Percentiles rank a stretch among this genome's conserved stretches.
Evolutionary conservation across 2,113 vertebrate species (phyloP).

Genomic region (Stigmatopora argus): DNA sequence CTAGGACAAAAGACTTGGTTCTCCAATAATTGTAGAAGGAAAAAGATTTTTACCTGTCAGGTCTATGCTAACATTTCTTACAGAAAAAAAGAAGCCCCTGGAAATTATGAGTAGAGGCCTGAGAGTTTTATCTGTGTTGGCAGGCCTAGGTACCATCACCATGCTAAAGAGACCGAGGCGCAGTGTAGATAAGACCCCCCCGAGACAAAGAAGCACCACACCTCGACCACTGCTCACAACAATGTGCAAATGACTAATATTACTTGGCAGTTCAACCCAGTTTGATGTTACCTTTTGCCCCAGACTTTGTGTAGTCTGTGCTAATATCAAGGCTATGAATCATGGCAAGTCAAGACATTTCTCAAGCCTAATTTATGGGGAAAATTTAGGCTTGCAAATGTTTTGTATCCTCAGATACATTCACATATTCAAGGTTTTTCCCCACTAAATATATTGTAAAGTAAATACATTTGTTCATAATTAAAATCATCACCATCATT

Average conservation of each 20-base stretch:
- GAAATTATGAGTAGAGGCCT: slow-evolving; percentile 40
- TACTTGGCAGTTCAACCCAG: slow-evolving; percentile 40
- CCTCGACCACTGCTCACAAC: slow-evolving; percentile 38
- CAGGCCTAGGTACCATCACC: slow-evolving; percentile 62
- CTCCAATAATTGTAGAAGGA: too few species aligned
- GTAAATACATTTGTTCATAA: too few species aligned
- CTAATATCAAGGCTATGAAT: background rate
- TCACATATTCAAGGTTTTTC: too few species aligned
- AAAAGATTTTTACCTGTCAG: slow-evolving; percentile 25
- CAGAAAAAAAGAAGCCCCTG: slow-evolving; percentile 53
- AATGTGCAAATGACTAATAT: slow-evolving; percentile 40
- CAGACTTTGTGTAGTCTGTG: slow-evolving; percentile 6
- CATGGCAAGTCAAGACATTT: background rate
- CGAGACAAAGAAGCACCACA: slow-evolving; percentile 46
- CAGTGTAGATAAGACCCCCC: slow-evolving; percentile 57
- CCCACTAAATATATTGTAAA: background rate
- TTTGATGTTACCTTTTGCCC: slow-evolving; percentile 38
- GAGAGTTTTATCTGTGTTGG: slow-evolving; percentile 69
- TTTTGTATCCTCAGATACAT: background rate
- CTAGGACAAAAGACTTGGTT: too few species aligned
- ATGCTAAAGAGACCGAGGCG: slow-evolving; percentile 57
- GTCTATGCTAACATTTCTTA: slow-evolving; percentile 49
- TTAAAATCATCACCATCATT: too few species aligned
- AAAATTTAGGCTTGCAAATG: background rate
- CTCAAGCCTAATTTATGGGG: background rate